Evolutionary conservation across 2,113 vertebrate species (phyloP).

Genomic region (Cariama cristata): DNA sequence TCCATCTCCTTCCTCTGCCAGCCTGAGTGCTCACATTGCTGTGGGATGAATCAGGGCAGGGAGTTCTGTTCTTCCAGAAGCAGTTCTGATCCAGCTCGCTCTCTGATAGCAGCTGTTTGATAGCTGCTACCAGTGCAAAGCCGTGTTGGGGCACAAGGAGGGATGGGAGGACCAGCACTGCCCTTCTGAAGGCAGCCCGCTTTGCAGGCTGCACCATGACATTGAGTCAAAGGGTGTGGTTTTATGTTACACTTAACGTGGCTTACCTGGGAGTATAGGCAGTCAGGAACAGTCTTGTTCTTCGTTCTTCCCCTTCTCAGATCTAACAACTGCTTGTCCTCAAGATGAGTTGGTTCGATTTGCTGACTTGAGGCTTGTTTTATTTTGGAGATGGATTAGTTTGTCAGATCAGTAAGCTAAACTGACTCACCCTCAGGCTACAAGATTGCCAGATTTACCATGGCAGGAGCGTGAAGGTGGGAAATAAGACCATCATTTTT

Average conservation of each 20-base stretch:
- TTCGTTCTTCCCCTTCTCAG: not conserved
- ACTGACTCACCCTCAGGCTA: conserved; percentile 7
- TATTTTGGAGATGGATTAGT: not conserved
- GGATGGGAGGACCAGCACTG: not conserved
- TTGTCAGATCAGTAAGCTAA: not conserved
- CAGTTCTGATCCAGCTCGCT: not conserved
- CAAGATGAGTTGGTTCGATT: not conserved
- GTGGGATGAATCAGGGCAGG: not conserved
- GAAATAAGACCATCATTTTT: not conserved
- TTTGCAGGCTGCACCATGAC: not conserved
- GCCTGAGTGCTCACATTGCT: rapidly evolving
- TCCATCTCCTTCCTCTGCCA: not conserved
- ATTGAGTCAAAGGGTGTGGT: not conserved
- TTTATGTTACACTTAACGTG: rapidly evolving
- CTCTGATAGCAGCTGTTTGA: not conserved
- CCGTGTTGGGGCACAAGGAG: rapidly evolving
- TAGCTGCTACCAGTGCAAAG: not conserved
- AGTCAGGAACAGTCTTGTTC: not conserved
- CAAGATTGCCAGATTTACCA: not conserved
- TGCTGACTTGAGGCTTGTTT: not conserved
- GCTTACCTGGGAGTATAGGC: not conserved
- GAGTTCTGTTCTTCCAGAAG: not conserved
- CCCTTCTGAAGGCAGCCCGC: not conserved
- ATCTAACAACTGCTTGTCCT: not conserved
- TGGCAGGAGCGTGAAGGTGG: not conserved